Base-by-base conservation (phyloP, 2,113 vertebrate genomes). In the Murina feae region DNA sequence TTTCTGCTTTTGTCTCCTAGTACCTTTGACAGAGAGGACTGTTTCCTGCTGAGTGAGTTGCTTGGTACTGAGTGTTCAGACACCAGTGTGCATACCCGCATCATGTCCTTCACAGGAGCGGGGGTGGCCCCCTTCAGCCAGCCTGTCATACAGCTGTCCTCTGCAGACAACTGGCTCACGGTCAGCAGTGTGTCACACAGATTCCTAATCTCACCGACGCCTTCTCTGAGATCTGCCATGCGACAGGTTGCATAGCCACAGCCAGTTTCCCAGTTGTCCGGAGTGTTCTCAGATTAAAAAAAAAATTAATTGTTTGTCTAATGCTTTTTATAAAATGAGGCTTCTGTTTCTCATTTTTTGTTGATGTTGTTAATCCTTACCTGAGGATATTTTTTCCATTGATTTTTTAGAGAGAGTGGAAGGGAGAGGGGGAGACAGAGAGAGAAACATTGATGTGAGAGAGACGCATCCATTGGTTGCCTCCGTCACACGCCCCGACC, bases 1-100 rank as follows among this genome's bases (percentile, higher is more conserved):
- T 97, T 97, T 96, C 93, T 97, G 95, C 89, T 97, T 97, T 91
- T 93, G 90, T 96, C 23, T 49, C 39, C 47, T 14, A 53, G 49
- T 95, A 39, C 78, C 65, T 94, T 89, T 78, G 51, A 85, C 76
- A 93, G 30, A n/a, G 23, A 49, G 44, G 91, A 4, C 82, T 86
- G 30, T 93, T 96, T 87, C 94, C 95, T 96, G 14, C 49, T 91
- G 0, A 37, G 83, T 39, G 0, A 25, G 93, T 90, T 86, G 21
- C 9, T 96, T 89, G 53, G 75, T 68, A 23, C 17, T 25, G 80
- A 28, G 80, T 12, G 44, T 35, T 68, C 51, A 53, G 28, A 47
- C 44, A 4, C 16, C 55, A 5, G 4, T 16, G 1, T n/a, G 5
- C 71, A 0, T 8, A 23, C 23, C 1, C 35, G 4, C 76, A 0